These are phyloP conservation scores for Beris chalybata DNA, from an alignment of 2,888 invertebrate species.

Conservation along the genomic window DNA sequence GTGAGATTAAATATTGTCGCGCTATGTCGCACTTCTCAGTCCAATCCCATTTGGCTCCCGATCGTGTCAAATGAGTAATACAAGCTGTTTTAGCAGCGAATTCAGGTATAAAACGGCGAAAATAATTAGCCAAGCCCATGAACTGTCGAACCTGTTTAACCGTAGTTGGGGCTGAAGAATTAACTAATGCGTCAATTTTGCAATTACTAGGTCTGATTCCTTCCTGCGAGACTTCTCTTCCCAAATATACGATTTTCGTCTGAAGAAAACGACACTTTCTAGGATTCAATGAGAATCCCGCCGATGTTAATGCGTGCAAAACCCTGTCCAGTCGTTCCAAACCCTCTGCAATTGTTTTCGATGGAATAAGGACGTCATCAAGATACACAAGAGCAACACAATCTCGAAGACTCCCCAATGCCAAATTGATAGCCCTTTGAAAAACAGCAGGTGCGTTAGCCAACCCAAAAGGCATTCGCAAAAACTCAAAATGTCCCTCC, in stretches of 20 bases:
- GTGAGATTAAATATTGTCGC: not conserved
- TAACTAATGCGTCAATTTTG: not conserved
- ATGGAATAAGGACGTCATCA: not conserved
- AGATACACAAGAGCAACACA: not conserved
- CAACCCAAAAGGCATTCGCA: not conserved
- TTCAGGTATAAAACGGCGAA: slow-evolving; percentile 1
- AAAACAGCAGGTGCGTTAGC: slow-evolving; percentile 1
- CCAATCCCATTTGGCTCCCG: slow-evolving; percentile 6
- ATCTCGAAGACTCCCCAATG: not conserved
- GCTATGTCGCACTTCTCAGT: not conserved
- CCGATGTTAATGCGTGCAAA: not conserved
- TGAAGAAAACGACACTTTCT: not conserved
- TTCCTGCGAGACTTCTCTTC: not conserved
- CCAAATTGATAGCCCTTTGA: not conserved
- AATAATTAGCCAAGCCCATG: not conserved
- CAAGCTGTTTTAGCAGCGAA: slow-evolving; percentile 1
- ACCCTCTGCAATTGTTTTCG: not conserved
- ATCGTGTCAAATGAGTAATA: not conserved
- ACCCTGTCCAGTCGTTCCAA: slow-evolving; percentile 2
- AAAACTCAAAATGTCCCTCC: not conserved
- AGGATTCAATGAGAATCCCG: slow-evolving; percentile 1
- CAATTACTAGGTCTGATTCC: not conserved
- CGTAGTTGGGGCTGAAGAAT: not conserved
- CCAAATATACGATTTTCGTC: not conserved
- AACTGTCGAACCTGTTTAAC: slow-evolving; percentile 2